Evolutionary conservation across 2,888 invertebrate genomes (phyloP).

Genomic region (Villa cingulata): DNA sequence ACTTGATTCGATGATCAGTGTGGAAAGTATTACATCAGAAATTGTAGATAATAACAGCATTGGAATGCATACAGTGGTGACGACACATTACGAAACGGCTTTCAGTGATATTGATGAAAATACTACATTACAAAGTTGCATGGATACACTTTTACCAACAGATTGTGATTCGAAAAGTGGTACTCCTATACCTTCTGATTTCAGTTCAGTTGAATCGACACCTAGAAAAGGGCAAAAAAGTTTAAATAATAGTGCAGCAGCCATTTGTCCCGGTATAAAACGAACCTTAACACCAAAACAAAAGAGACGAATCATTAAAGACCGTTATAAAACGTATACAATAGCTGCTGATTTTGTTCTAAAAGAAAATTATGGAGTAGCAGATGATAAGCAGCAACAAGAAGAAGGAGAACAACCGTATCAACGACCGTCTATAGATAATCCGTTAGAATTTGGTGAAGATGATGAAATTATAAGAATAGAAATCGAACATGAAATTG

Average conservation of each 20-base stretch:
- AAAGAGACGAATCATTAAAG: slow-evolving; percentile 57
- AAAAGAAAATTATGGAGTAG: slow-evolving; percentile 19
- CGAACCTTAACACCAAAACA: slow-evolving; percentile 57
- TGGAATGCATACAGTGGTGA: slow-evolving; percentile 26
- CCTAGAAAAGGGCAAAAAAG: slow-evolving; percentile 46
- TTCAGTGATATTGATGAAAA: slow-evolving; percentile 50
- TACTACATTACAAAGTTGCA: slow-evolving; percentile 43
- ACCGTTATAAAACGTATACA: slow-evolving; percentile 72
- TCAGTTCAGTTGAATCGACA: slow-evolving; percentile 62
- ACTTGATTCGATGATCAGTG: slow-evolving; percentile 69
- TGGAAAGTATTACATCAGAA: slow-evolving; percentile 71
- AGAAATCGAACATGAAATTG: slow-evolving; percentile 23
- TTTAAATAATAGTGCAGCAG: slow-evolving; percentile 13
- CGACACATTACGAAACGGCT: slow-evolving; percentile 37
- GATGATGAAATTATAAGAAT: slow-evolving; percentile 32
- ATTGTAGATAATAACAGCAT: slow-evolving; percentile 43
- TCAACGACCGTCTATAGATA: too few species aligned
- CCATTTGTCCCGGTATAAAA: slow-evolving; percentile 17
- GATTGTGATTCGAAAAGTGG: slow-evolving; percentile 34
- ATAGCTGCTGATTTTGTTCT: slow-evolving; percentile 48
- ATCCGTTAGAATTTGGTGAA: slow-evolving; percentile 25
- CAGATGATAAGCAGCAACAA: not conserved
- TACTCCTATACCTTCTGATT: slow-evolving; percentile 54
- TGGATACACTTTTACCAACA: slow-evolving; percentile 38
- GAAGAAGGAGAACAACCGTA: not conserved